Evolutionary conservation across 2,113 vertebrate species (phyloP).

Genomic region (Odocoileus virginianus): DNA sequence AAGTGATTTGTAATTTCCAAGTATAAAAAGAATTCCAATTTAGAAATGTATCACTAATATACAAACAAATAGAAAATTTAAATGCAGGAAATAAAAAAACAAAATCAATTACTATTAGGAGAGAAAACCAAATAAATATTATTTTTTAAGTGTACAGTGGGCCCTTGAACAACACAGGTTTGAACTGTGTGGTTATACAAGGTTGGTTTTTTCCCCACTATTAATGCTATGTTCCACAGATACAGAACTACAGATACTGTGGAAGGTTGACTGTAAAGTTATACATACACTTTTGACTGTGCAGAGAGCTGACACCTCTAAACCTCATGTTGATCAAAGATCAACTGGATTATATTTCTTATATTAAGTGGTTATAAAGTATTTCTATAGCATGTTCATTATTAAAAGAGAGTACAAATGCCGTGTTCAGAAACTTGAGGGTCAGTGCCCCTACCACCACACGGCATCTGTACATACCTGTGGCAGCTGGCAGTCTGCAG

Average conservation of each 20-base stretch:
- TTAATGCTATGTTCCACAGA: not conserved
- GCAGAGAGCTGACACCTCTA: not conserved
- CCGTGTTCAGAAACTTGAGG: no score
- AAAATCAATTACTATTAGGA: not conserved
- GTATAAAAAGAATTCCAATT: not conserved
- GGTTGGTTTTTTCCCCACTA: not conserved
- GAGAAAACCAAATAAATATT: not conserved
- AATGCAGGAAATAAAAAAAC: not conserved
- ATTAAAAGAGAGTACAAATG: not conserved
- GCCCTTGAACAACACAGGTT: not conserved
- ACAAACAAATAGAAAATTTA: not conserved
- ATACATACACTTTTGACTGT: not conserved
- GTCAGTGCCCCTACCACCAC: no score
- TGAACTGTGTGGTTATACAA: not conserved
- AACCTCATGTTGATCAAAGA: not conserved
- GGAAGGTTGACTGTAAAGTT: not conserved
- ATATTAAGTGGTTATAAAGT: not conserved
- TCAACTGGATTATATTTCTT: not conserved
- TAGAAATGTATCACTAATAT: not conserved
- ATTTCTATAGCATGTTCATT: not conserved
- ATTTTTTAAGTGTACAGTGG: not conserved
- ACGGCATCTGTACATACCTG: no score
- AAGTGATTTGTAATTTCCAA: not conserved
- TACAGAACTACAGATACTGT: not conserved
- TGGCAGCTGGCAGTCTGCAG: not conserved